Evolutionary conservation across 2,113 vertebrate genomes (phyloP), one percentile per base, ranked within the genome.

Genomic region (Chaenogobius annularis): DNA sequence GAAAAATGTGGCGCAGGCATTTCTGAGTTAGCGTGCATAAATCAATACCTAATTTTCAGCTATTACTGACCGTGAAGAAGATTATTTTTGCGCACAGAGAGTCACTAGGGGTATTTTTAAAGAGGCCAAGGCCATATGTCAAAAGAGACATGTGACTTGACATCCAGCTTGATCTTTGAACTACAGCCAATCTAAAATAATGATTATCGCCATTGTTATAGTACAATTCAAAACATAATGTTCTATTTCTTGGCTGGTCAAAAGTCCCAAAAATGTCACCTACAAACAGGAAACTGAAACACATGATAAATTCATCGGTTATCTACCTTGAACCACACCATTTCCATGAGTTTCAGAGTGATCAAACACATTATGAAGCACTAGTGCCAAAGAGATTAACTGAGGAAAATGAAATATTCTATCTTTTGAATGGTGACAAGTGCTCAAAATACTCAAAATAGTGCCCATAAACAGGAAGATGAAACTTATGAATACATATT

Each of bases 1-100:
- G 58, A 61, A 35, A 61, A 61, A 61, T 61, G 15, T 61, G 26
- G 13, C 15, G 26, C 35, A 59, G 56, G 22, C 14, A 22, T 59
- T 59, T 59, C 26, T 56, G 0, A 23, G 20, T 56, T 12, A 11
- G 20, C 3, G 20, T 10, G 12, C 20, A 23, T 56, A 23, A 56
- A 56, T 56, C 54, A 56, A 56, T 56, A 56, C n/a, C 54, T 56
- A 56, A 56, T 56, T 56, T 23, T 56, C 22, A 56, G 9, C 22
- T 58, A 23, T 58, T 58, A 58, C 55, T 26, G 20, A 58, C 55
- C 4, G 12, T 58, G 55, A 10, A 58, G 54, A 56, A 23, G 22
- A 23, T 26, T 58, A 23, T 22, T 56, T 56, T 23, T 52, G 17
- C 7, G 22, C 54, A 56, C 22, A 23, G 12, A 58, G 55, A 58